Base-by-base conservation (phyloP, 2,888 invertebrate species). In the Camptogramma bilineatum region DNA sequence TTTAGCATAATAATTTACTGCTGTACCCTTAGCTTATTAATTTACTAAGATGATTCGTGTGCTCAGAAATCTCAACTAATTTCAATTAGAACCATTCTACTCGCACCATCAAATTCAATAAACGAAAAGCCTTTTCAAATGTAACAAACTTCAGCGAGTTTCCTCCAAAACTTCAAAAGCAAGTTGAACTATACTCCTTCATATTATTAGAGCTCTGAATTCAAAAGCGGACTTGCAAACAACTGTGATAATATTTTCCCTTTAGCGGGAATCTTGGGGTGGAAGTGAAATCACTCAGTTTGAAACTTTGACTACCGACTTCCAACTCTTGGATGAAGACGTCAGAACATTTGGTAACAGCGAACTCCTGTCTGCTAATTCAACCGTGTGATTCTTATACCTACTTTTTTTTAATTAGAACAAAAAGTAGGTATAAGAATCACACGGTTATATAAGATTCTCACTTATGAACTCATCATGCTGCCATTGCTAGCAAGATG, bases 181-280 rank as follows among this genome's bases (percentile, higher is more conserved):
- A 13, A 21, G 24, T 53, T 54, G 44, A 54, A 31, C 17, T 19
- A 17, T 16, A 18, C 19, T 50, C 28, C n/a, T 46, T 51, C 21
- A 48, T 39, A 28, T 39, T 42, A 55, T 28, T 46, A 46, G 18
- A 56, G 31, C 52, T 64, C 28, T 13, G 31, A 39, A 59, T 60
- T 52, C 47, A 31, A 60, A 50, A 13, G 52, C 28, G 19, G 44
- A 28, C 31, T 61, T 44, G 39, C 34, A 24, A 61, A 63, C 53
- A 62, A 59, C 47, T 47, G 61, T 61, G 64, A 68, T 71, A 64
- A 67, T 68, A 60, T 64, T 56, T 56, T 60, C 56, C 50, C 52
- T 52, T 71, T 69, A 47, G 53, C 46, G 51, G 0, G 48, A 46
- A 44, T 46, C 31, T 50, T 60, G 34, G 50, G 53, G 17, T 34